Evolutionary conservation across 2,888 invertebrate species (phyloP), one percentile per base, ranked within the genome.

Genomic region (Griposia aprilina): DNA sequence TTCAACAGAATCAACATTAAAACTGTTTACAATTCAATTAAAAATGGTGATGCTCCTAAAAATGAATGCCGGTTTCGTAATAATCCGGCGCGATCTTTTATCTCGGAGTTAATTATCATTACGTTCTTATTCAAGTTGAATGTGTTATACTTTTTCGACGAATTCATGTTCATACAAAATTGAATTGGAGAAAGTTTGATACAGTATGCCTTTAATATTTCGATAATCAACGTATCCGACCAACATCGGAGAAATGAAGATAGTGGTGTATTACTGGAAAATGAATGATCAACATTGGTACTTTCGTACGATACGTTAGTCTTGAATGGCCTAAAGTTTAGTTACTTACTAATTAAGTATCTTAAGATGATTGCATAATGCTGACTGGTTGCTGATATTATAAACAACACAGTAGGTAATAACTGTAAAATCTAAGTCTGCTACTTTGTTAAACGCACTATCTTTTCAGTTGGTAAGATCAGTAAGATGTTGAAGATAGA

Each of bases 91-190:
- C 77, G 87, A 89, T 86, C 88, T 81, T 87, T 87, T 85, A 87
- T 89, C 87, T 90, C 65, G 72, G 77, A 67, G 77, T 84, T 91
- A 90, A 93, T 93, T 93, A 91, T 92, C 86, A 88, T 90, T 91
- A 93, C 93, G 93, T 93, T 94, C 92, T 90, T 90, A 75, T 83
- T 84, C 80, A 66, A 74, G 74, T 82, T 75, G 70, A 81, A 74
- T 82, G 75, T 88, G 75, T 81, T 88, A 78, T 72, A 82, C 75
- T 60, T 83, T 83, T 87, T 77, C 74, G 57, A 66, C 69, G 75
- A 76, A 81, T 87, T 65, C 76, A 52, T 76, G 70, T 70, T 83
- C 69, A 62, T 78, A 74, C 70, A 74, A 65, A 83, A 72, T 66
- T 84, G 74, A 66, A 72, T 80, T 70, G 75, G 80, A 76, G 88